Percentiles rank a stretch among this genome's conserved stretches.
Evolutionary conservation across 2,888 invertebrate genomes (phyloP).

Genomic region (Cephus nigrinus): DNA sequence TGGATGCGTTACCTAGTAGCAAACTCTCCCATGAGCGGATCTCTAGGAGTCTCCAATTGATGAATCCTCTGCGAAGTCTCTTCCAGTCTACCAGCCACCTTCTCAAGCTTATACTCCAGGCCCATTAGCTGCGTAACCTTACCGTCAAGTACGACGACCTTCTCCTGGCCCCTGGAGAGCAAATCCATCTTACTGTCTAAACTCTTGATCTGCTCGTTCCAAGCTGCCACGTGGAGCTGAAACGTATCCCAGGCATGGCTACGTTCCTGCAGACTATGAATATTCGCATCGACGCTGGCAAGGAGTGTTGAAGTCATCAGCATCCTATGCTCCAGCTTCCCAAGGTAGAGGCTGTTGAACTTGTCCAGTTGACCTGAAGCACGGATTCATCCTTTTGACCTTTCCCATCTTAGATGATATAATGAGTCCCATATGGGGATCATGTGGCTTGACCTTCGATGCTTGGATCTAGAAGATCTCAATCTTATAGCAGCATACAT

Average conservation of each 20-base stretch:
- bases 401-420: neutral
- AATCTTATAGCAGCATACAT: neutral
- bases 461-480: neutral
- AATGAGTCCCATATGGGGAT: neutral
- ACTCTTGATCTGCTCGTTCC: conserved; percentile 69
- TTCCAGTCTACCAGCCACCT: conserved; percentile 62
- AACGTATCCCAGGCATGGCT: conserved; percentile 70
- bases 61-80: conserved; percentile 49
- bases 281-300: conserved; percentile 65
- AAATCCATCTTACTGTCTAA: conserved; percentile 68
- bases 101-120: conserved; percentile 64
- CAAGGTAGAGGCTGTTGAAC: conserved; percentile 64
- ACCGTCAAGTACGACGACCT: conserved; percentile 55
- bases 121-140: conserved; percentile 58
- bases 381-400: neutral
- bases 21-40: conserved; percentile 60
- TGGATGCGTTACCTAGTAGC: conserved; percentile 39
- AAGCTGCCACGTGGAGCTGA: conserved; percentile 68
- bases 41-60: conserved; percentile 26
- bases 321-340: conserved; percentile 66
- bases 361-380: conserved; percentile 60
- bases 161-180: conserved; percentile 64
- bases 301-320: conserved; percentile 60
- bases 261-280: conserved; percentile 67
- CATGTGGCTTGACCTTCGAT: neutral